Percentiles rank a stretch among this genome's conserved stretches.
Conservation (phyloP, 2,113 vertebrate species). For the Mellivora capensis region DNA sequence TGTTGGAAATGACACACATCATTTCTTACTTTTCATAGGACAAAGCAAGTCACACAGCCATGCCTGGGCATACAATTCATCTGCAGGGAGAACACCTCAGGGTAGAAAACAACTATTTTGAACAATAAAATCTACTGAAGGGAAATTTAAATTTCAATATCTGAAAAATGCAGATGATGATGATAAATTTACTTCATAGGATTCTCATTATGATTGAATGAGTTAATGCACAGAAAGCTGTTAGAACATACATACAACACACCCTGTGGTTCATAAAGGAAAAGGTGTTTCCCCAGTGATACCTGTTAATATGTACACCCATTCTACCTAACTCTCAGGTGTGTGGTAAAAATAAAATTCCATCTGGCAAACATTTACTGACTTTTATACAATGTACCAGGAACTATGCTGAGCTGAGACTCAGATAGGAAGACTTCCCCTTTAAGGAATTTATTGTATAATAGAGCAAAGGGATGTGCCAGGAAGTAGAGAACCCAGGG, state of each 20-base stretch:
- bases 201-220: neutral
- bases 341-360: neutral
- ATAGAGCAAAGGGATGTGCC: neutral
- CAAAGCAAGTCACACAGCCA: neutral
- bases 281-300: neutral
- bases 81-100: neutral
- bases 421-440: neutral
- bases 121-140: neutral
- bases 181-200: neutral
- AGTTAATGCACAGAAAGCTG: neutral
- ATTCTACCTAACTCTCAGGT: neutral
- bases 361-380: neutral
- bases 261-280: neutral
- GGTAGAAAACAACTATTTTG: neutral
- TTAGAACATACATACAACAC: neutral
- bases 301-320: neutral
- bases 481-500: neutral
- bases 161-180: neutral
- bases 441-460: neutral
- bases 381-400: neutral
- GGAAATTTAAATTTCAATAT: neutral
- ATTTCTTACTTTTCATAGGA: neutral
- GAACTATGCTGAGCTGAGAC: neutral
- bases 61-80: neutral
- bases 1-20: neutral